These are phyloP conservation scores for Lordiphosa mommai DNA, from an alignment of 1,140 invertebrate genomes.

Conservation along the genomic window DNA sequence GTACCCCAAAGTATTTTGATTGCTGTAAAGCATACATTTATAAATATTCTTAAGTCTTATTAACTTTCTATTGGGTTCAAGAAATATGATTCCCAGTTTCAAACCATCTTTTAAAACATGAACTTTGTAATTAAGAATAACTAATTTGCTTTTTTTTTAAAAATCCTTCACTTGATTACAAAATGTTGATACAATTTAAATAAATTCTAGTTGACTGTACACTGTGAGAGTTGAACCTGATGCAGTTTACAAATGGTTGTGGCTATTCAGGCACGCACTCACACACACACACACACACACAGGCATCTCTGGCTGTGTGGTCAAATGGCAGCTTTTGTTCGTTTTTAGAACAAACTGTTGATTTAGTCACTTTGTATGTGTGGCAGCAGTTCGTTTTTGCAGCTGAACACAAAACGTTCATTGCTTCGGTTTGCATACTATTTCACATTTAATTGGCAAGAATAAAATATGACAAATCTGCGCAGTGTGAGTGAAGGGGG, in stretches of 20 bases:
- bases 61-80: no score
- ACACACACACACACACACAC: constrained; percentile 3
- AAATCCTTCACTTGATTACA: no score
- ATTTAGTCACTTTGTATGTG: constrained; percentile 39
- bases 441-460: constrained; percentile 6
- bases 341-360: constrained; percentile 26
- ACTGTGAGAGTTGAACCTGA: neutral
- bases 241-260: constrained; percentile 3
- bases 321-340: neutral
- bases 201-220: neutral
- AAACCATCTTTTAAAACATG: no score
- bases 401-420: neutral
- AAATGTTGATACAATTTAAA: neutral
- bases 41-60: no score
- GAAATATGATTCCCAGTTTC: no score
- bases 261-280: constrained; percentile 24
- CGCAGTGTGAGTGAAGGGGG: constrained; percentile 13
- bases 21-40: no score
- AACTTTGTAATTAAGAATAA: no score
- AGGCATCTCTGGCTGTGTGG: neutral
- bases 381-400: neutral
- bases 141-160: no score
- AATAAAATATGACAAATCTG: constrained; percentile 32
- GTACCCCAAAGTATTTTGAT: no score
- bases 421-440: neutral